Percentiles rank a stretch among this genome's conserved stretches.
These are phyloP conservation scores for Nectonema munidae DNA, from an alignment of 2,888 invertebrate species.

Conservation along the genomic window DNA sequence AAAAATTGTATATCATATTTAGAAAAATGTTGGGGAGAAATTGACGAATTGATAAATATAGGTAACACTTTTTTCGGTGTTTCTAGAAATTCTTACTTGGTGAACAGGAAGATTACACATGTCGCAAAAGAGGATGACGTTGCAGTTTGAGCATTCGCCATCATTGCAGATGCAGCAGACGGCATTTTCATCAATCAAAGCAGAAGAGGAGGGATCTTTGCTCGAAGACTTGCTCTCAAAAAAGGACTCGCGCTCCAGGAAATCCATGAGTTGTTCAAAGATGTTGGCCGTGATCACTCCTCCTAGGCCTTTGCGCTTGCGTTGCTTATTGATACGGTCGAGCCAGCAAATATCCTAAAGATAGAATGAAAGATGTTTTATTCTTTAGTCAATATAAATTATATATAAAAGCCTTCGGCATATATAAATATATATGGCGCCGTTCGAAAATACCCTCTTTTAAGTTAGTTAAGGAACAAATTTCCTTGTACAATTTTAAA, in stretches of 20 bases:
- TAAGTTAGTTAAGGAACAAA: no score
- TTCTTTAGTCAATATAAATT: no score
- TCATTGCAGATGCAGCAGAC: conserved; percentile 96
- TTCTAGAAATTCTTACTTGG: no score
- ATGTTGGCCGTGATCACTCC: conserved; percentile 34
- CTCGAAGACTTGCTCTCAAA: conserved; percentile 32
- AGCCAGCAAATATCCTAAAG: conserved; percentile 56
- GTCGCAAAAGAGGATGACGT: conserved; percentile 92
- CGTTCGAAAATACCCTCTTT: no score
- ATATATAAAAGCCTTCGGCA: no score
- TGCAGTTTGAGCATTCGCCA: conserved; percentile 88
- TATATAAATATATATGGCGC: no score
- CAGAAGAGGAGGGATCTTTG: conserved; percentile 1
- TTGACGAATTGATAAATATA: no score
- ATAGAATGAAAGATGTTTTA: no score
- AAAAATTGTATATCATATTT: no score
- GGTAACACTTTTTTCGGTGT: no score
- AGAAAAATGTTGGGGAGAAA: no score
- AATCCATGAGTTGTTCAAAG: conserved; percentile 83
- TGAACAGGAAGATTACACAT: conserved; percentile 98
- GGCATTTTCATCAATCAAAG: conserved; percentile 63
- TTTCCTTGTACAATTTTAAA: no score
- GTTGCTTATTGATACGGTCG: conserved; percentile 46
- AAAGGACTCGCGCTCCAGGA: conserved; percentile 80
- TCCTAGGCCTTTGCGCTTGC: conserved; percentile 25